Evolutionary conservation across 2,797 vertebrate species (phyloP).

Genomic region (Myoxocephalus aenaeus): DNA sequence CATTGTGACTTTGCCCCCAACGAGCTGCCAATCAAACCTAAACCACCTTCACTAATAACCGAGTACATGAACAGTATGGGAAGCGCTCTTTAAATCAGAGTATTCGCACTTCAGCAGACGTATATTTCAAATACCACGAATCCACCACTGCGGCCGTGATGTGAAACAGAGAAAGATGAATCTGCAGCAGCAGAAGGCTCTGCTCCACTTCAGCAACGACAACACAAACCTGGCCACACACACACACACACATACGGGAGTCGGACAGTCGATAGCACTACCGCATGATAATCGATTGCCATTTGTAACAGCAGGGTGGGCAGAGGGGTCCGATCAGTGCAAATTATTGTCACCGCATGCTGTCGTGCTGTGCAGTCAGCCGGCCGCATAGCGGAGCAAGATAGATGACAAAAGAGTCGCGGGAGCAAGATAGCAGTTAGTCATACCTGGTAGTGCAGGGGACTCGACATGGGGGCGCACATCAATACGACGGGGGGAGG

Average conservation of each 20-base stretch:
- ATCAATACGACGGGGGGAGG: constrained; percentile 69
- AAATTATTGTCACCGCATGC: constrained; percentile 92
- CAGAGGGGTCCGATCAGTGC: constrained; percentile 93
- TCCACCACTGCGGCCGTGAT: background rate
- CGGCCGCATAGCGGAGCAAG: constrained; percentile 82
- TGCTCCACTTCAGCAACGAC: constrained; percentile 43
- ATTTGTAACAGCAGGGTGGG: constrained; percentile 93
- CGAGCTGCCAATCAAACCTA: background rate
- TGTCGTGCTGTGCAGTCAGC: constrained; percentile 86
- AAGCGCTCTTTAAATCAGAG: background rate
- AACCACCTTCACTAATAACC: background rate
- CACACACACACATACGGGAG: constrained; percentile 49
- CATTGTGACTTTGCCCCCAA: no score
- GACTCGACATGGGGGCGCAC: constrained; percentile 62
- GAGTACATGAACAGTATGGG: background rate
- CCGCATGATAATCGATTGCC: constrained; percentile 96
- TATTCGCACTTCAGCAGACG: constrained; percentile 26
- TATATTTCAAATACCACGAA: constrained; percentile 31
- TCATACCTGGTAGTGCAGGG: constrained; percentile 86
- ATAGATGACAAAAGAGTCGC: constrained; percentile 85
- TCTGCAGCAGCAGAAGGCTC: constrained; percentile 31
- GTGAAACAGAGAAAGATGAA: constrained; percentile 43
- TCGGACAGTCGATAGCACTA: constrained; percentile 91
- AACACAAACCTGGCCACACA: constrained; percentile 39
- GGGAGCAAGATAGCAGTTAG: constrained; percentile 84